Percentiles rank a stretch among this genome's conserved stretches.
These are phyloP conservation scores for Columba janthina DNA, from an alignment of 2,113 vertebrate genomes.

Conservation along the genomic window DNA sequence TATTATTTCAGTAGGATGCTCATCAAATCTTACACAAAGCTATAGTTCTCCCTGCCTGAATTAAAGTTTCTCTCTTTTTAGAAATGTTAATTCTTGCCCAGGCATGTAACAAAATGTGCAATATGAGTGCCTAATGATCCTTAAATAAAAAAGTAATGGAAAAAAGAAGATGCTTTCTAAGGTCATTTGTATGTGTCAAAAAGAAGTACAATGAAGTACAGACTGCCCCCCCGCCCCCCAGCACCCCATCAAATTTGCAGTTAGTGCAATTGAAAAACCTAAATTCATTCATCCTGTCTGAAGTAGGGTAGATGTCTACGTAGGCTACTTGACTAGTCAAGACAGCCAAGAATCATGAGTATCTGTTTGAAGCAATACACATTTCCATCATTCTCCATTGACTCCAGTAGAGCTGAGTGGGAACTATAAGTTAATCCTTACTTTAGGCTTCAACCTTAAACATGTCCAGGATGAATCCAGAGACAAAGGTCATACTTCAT, in stretches of 20 bases:
- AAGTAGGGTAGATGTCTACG: neutral
- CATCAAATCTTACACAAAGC: neutral
- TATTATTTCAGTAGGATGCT: neutral
- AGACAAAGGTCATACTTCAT: neutral
- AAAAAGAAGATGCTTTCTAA: neutral
- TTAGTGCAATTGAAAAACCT: neutral
- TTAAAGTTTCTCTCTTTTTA: neutral
- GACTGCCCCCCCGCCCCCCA: rapidly evolving
- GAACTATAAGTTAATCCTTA: neutral
- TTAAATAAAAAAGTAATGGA: neutral
- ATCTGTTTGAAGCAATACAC: neutral
- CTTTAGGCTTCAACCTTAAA: neutral
- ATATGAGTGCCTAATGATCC: neutral
- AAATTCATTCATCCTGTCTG: neutral
- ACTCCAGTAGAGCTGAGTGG: neutral
- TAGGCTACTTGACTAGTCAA: neutral
- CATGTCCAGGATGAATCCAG: neutral
- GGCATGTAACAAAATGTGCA: neutral
- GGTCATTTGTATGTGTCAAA: neutral
- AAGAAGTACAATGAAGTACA: neutral
- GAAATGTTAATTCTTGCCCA: neutral
- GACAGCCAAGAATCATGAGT: neutral
- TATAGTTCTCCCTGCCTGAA: neutral
- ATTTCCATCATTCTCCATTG: neutral
- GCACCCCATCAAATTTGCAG: neutral